Evolutionary conservation across 2,797 vertebrate genomes (phyloP).

Genomic region (Acanthis flammea): DNA sequence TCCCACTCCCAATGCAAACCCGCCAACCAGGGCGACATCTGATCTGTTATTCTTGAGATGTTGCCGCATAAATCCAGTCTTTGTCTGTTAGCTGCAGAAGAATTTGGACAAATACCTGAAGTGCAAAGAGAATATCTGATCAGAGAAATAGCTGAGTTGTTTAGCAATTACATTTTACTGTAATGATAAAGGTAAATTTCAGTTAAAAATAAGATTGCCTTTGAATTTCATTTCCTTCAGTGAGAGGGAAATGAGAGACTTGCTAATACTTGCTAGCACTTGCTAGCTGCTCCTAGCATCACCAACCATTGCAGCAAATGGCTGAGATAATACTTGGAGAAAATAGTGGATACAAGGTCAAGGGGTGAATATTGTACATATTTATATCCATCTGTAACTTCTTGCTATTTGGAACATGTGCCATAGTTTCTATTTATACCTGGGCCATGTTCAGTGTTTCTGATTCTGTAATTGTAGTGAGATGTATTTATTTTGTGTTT

Average conservation of each 20-base stretch:
- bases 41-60: not conserved
- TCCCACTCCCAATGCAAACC: not conserved
- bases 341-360: not conserved
- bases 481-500: not conserved
- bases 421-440: not conserved
- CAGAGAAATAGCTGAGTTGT: not conserved
- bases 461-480: not conserved
- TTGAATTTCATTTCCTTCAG: not conserved
- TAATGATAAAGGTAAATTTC: not conserved
- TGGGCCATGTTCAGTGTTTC: not conserved
- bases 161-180: not conserved
- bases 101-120: not conserved
- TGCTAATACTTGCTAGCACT: not conserved
- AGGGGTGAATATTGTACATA: not conserved
- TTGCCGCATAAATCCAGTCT: not conserved
- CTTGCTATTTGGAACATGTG: not conserved
- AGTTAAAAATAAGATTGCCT: not conserved
- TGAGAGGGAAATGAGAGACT: not conserved
- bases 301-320: not conserved
- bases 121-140: not conserved
- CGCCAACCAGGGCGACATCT: not conserved
- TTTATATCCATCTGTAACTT: not conserved
- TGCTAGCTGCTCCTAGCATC: not conserved
- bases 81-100: not conserved
- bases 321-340: not conserved